Percentiles rank a stretch among this genome's conserved stretches.
These are phyloP conservation scores for Wasmannia auropunctata DNA, from an alignment of 1,140 invertebrate genomes.

Conservation along the genomic window DNA sequence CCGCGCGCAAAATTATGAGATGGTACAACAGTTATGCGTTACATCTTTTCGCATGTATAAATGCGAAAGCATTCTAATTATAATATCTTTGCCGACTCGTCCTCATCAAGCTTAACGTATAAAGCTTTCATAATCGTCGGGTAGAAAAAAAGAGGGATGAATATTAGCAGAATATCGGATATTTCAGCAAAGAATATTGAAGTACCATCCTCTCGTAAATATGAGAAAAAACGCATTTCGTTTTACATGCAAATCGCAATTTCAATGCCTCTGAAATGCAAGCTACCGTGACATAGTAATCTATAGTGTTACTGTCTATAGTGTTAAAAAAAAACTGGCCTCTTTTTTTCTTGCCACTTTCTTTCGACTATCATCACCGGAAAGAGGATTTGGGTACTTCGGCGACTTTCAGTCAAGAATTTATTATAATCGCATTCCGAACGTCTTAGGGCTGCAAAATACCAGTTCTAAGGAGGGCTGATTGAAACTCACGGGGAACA, in stretches of 20 bases:
- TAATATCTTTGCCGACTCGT: not conserved
- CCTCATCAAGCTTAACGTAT: not conserved
- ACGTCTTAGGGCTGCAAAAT: slow-evolving; percentile 71
- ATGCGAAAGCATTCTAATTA: not conserved
- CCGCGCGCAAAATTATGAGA: not conserved
- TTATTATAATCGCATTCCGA: slow-evolving; percentile 76
- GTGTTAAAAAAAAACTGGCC: not conserved
- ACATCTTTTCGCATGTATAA: not conserved
- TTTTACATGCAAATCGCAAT: slow-evolving; percentile 71
- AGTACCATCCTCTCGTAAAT: slow-evolving; percentile 48
- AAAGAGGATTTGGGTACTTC: slow-evolving; percentile 69
- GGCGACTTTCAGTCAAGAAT: slow-evolving; percentile 69
- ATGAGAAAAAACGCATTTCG: slow-evolving; percentile 38
- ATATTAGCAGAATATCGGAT: slow-evolving; percentile 46
- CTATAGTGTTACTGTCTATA: not conserved
- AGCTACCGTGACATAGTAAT: slow-evolving; percentile 29
- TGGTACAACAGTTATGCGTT: not conserved
- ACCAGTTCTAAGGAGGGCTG: slow-evolving; percentile 57
- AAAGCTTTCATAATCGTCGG: slow-evolving; percentile 4
- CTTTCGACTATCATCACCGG: slow-evolving; percentile 62
- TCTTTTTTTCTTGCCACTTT: not conserved
- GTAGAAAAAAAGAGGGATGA: not conserved
- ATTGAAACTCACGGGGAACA: slow-evolving; percentile 73
- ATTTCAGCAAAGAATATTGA: slow-evolving; percentile 34
- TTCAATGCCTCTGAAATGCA: slow-evolving; percentile 30